These are phyloP conservation scores for Eumeta japonica DNA, from an alignment of 1,140 invertebrate species.

Conservation along the genomic window DNA sequence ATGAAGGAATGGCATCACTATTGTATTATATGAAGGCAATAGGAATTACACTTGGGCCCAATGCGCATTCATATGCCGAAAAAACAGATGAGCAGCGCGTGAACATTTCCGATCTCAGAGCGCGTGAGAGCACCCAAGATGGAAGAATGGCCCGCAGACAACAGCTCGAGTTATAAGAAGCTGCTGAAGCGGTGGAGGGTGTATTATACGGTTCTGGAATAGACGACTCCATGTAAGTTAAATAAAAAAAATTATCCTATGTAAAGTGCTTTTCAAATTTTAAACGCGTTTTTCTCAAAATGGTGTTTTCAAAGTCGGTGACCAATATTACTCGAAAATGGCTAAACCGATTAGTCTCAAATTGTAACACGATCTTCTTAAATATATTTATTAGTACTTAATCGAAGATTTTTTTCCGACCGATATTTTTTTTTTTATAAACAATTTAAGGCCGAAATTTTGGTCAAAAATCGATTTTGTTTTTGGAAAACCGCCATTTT, in stretches of 20 bases:
- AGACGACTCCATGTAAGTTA: constrained; percentile 8
- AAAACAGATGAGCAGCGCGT: constrained; percentile 13
- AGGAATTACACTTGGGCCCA: constrained; percentile 10
- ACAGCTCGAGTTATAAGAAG: constrained; percentile 8
- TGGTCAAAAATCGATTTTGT: constrained; percentile 10
- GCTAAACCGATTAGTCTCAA: constrained; percentile 1
- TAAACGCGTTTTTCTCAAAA: constrained; percentile 1
- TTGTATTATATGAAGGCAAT: constrained; percentile 17
- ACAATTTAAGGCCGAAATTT: constrained; percentile 14
- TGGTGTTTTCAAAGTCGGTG: constrained; percentile 1
- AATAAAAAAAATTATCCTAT: constrained; percentile 6
- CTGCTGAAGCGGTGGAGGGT: constrained; percentile 6
- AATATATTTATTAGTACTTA: not conserved
- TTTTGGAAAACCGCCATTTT: constrained; percentile 14
- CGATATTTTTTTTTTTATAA: constrained; percentile 13
- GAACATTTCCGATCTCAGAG: constrained; percentile 10
- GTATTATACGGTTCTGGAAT: constrained; percentile 15
- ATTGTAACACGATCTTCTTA: not conserved
- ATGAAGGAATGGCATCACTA: constrained; percentile 14
- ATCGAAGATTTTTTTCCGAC: constrained; percentile 8
- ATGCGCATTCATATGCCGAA: constrained; percentile 18
- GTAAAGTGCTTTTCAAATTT: constrained; percentile 1
- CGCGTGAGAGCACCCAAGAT: constrained; percentile 12
- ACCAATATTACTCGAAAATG: constrained; percentile 1
- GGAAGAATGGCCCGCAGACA: constrained; percentile 4